Conservation (phyloP, 2,797 vertebrate species). For the Scleropages formosus region DNA sequence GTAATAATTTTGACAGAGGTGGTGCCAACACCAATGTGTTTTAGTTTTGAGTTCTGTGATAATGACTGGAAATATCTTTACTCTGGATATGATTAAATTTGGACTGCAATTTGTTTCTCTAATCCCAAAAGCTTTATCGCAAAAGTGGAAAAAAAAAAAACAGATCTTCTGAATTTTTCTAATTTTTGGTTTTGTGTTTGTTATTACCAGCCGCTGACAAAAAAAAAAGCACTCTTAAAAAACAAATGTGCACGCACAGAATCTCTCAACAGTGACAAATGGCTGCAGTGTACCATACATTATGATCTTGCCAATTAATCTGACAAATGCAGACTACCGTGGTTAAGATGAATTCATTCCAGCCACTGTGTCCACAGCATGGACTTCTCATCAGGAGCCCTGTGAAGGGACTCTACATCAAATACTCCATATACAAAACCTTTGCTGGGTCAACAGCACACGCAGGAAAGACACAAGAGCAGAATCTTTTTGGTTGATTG, state of each 20-base stretch:
- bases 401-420: slow-evolving; percentile 5
- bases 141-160: slow-evolving; percentile 48
- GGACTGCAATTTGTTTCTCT: slow-evolving; percentile 45
- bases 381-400: not conserved
- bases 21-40: too few species aligned
- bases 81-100: too few species aligned
- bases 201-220: slow-evolving; percentile 40
- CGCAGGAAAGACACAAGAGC: not conserved
- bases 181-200: slow-evolving; percentile 34
- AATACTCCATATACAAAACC: not conserved
- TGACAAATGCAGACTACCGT: slow-evolving; percentile 32
- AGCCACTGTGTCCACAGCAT: slow-evolving; percentile 1
- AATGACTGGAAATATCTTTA: too few species aligned
- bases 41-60: too few species aligned
- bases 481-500: not conserved
- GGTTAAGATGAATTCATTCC: slow-evolving; percentile 32
- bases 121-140: slow-evolving; percentile 55
- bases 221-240: not conserved
- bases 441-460: not conserved
- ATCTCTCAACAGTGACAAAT: slow-evolving; percentile 30
- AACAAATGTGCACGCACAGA: slow-evolving; percentile 14
- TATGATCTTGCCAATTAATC: slow-evolving; percentile 42
- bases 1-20: too few species aligned
- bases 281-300: slow-evolving; percentile 32
- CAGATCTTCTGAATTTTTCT: slow-evolving; percentile 34